Evolutionary conservation across 2,888 invertebrate genomes (phyloP).

Genomic region (Pristionchus entomophagus): DNA sequence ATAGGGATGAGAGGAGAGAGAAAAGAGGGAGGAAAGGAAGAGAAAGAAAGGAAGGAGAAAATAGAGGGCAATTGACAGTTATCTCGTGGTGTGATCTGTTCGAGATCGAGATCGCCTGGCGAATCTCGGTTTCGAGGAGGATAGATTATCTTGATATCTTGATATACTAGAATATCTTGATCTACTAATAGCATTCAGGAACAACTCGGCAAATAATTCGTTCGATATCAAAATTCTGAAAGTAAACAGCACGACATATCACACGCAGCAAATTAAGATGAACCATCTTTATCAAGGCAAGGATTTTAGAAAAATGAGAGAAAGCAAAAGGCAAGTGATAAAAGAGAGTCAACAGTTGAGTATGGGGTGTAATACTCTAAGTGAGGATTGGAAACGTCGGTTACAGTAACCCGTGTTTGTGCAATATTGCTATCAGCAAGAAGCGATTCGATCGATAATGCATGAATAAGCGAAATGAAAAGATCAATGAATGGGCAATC

Average conservation of each 20-base stretch:
- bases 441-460: slow-evolving; percentile 31
- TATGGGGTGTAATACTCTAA: slow-evolving; percentile 3
- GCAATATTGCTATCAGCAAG: slow-evolving; percentile 8
- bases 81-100: neutral
- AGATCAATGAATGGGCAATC: neutral
- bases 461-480: neutral
- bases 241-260: neutral
- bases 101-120: neutral
- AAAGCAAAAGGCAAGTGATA: neutral
- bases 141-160: no score
- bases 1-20: neutral
- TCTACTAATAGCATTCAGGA: neutral
- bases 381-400: neutral
- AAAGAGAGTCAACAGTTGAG: neutral
- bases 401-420: slow-evolving; percentile 21
- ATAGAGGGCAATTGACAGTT: neutral
- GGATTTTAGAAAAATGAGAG: neutral
- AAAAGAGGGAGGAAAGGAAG: neutral
- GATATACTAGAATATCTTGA: no score
- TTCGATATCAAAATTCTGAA: slow-evolving; percentile 1
- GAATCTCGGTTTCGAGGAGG: neutral
- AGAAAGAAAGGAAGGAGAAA: neutral
- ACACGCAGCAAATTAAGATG: neutral
- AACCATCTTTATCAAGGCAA: neutral
- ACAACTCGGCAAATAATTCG: neutral